These are phyloP conservation scores for Cryptocephalus moraei DNA, from an alignment of 2,888 invertebrate genomes.

Conservation along the genomic window DNA sequence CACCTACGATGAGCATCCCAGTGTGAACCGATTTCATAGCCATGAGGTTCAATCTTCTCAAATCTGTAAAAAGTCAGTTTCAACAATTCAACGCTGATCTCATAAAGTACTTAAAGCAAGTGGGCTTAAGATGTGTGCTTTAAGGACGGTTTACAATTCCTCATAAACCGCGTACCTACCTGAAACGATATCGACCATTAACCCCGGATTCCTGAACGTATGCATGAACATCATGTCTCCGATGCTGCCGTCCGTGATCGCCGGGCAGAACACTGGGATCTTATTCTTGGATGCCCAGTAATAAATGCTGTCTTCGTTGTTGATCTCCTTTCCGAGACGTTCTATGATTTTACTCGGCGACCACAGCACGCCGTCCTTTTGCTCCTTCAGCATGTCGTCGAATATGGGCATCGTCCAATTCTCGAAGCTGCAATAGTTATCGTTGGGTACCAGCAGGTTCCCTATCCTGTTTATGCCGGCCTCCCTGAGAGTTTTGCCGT, in stretches of 20 bases:
- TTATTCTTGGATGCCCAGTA: constrained; percentile 96
- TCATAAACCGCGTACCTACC: too few relatives aligned
- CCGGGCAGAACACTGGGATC: constrained; percentile 96
- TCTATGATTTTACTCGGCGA: constrained; percentile 82
- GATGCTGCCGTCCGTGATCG: constrained; percentile 92
- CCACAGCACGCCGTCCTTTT: constrained; percentile 68
- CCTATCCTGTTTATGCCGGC: constrained; percentile 78
- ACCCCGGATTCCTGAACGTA: constrained; percentile 84
- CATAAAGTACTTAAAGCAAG: not conserved
- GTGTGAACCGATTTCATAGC: constrained; percentile 85
- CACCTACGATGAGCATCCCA: constrained; percentile 96
- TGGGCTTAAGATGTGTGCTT: constrained; percentile 1
- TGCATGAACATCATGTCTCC: constrained; percentile 99
- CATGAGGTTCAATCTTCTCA: constrained; percentile 83
- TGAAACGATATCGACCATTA: constrained; percentile 86
- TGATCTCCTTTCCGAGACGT: constrained; percentile 81
- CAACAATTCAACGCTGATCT: not conserved
- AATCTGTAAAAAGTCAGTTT: constrained; percentile 63
- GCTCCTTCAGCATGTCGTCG: constrained; percentile 83
- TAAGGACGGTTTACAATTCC: not conserved
- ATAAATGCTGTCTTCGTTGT: constrained; percentile 84
- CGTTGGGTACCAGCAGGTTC: constrained; percentile 94
- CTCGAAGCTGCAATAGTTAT: constrained; percentile 72
- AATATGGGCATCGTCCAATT: constrained; percentile 94
- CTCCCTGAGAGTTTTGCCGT: constrained; percentile 68